Base-by-base conservation (phyloP, 2,113 vertebrate genomes). In the Thunnus thynnus region DNA sequence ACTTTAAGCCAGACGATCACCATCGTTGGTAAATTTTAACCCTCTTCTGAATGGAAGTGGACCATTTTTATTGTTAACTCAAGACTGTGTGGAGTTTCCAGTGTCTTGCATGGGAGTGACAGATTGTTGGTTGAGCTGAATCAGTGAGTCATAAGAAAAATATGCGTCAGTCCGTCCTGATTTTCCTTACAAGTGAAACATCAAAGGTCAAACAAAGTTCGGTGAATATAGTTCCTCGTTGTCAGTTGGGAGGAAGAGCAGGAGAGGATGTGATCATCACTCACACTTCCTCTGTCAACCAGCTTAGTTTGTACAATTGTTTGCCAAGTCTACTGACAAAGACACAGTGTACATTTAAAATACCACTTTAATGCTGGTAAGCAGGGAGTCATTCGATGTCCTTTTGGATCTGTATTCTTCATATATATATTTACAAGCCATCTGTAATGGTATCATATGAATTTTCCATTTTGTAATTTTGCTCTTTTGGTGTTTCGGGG, bases 61-160 rank as follows among this genome's bases (percentile, higher is more conserved):
- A 36, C 5, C 32, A 36, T 36, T 36, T 36, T 5, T 36, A 3
- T 41, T 41, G 7, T 41, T 41, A 41, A 41, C 36, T 41, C 36
- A 9, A 41, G 7, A 36, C 36, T 7, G 9, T 41, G 6, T 41
- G 36, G 9, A 41, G 36, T 25, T 65, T 60, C 30, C 22, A 54
- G 1, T 0, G 57, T 52, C 5, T 27, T 3, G 12, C 30, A 22
- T 36, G 25, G 4, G 18, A 3, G 18, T 10, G 51, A 2, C 27
- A 36, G 41, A 64, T 27, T 58, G 74, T 58, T 22, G 55, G 17
- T 13, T 22, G 4, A 58, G 25, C 47, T 44, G 54, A 72, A 54
- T 27, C 2, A 25, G 12, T 10, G 54, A 77, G 32, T 72, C 68
- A 51, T 27, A 1, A 52, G 57, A 41, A 41, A 41, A 46, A 27